phyloP scores from a whole-genome alignment of 2,113 vertebrate genomes.

The Ochotona curzoniae region DNA sequence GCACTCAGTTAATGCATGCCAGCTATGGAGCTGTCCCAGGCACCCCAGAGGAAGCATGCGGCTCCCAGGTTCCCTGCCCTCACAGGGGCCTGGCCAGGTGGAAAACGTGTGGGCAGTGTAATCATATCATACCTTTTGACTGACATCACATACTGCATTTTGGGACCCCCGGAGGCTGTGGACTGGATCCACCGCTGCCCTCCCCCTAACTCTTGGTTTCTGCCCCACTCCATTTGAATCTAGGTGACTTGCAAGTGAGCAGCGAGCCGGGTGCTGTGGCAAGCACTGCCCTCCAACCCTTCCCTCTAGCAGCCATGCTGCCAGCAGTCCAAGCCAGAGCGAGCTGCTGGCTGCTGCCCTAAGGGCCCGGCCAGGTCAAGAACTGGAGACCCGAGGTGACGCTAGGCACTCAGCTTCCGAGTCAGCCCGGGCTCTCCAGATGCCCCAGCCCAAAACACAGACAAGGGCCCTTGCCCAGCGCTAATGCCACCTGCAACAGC shows the following conservation, averaged over 20 bases:
- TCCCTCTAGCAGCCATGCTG: neutral
- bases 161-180: neutral
- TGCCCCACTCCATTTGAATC: neutral
- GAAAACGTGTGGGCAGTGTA: too few species aligned
- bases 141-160: neutral
- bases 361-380: neutral
- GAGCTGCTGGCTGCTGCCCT: neutral
- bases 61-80: neutral
- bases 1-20: neutral
- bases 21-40: neutral
- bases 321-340: neutral
- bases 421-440: neutral
- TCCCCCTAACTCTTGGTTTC: neutral
- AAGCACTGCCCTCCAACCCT: neutral
- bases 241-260: neutral
- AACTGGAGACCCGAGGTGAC: neutral
- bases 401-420: neutral
- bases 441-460: neutral
- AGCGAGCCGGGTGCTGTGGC: neutral
- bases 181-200: neutral
- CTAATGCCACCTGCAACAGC: neutral
- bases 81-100: neutral
- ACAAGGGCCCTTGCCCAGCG: neutral
- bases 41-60: neutral
- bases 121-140: neutral